Percentiles rank a stretch among this genome's conserved stretches.
Evolutionary conservation across 2,888 invertebrate species (phyloP).

Genomic region (Cephus sareptanus): DNA sequence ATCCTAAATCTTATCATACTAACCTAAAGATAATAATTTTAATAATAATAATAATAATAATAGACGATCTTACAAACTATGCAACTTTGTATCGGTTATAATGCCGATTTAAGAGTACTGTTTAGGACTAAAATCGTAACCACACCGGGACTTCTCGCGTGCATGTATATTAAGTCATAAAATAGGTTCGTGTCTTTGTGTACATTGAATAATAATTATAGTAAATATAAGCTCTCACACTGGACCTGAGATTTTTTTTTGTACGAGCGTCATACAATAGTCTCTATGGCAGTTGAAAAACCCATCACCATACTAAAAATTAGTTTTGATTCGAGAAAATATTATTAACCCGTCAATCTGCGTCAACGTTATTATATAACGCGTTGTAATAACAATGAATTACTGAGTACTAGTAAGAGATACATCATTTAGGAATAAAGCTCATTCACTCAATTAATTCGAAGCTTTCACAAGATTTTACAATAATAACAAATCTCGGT

Average conservation of each 20-base stretch:
- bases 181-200: background rate
- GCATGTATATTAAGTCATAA: background rate
- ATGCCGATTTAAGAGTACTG: background rate
- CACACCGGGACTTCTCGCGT: background rate
- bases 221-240: background rate
- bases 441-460: background rate
- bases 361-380: constrained; percentile 1
- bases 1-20: background rate
- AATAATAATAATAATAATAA: background rate
- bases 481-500: background rate
- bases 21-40: background rate
- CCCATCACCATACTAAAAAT: background rate
- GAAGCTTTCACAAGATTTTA: background rate
- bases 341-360: background rate
- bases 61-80: background rate
- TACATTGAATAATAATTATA: background rate
- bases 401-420: background rate
- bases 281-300: background rate
- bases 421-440: background rate
- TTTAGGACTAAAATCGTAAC: background rate
- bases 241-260: background rate
- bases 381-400: background rate
- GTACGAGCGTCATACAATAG: background rate
- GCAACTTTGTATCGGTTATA: background rate
- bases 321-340: background rate